Evolutionary conservation across 92 coral and sea anemone genomes (phyloP).

Genomic region (Porites divaricata): DNA sequence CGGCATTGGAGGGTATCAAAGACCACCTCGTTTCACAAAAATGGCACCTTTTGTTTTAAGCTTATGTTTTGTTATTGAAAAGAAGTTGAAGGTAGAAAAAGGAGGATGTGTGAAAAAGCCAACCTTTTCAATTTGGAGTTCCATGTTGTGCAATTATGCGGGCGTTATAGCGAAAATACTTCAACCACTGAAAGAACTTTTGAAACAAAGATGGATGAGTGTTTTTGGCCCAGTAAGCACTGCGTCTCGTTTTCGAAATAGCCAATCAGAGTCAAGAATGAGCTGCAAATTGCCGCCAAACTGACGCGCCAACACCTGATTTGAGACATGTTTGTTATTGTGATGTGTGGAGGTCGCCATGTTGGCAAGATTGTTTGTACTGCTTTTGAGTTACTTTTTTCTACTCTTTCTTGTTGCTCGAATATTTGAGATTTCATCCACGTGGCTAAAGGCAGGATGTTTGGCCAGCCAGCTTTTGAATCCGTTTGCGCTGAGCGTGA

Average conservation of each 20-base stretch:
- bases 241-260: conserved; percentile 70
- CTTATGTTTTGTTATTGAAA: too few relatives aligned
- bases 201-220: not conserved
- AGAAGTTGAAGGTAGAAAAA: too few relatives aligned
- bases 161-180: too few relatives aligned
- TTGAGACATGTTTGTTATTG: conserved; percentile 22
- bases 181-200: too few relatives aligned
- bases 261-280: conserved; percentile 72
- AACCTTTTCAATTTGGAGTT: too few relatives aligned
- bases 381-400: conserved; percentile 82
- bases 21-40: too few relatives aligned
- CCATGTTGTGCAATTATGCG: too few relatives aligned
- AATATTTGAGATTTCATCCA: conserved; percentile 85
- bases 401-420: conserved; percentile 87
- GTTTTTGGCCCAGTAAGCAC: conserved; percentile 28
- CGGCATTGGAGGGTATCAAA: too few relatives aligned
- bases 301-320: conserved; percentile 70
- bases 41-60: too few relatives aligned
- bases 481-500: conserved; percentile 96
- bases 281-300: conserved; percentile 56
- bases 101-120: too few relatives aligned
- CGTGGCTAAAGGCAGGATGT: conserved; percentile 96
- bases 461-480: conserved; percentile 88
- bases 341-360: conserved; percentile 65
- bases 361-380: conserved; percentile 79